phyloP scores from a whole-genome alignment of 2,113 vertebrate species.

The Notarius lentiginosus region DNA sequence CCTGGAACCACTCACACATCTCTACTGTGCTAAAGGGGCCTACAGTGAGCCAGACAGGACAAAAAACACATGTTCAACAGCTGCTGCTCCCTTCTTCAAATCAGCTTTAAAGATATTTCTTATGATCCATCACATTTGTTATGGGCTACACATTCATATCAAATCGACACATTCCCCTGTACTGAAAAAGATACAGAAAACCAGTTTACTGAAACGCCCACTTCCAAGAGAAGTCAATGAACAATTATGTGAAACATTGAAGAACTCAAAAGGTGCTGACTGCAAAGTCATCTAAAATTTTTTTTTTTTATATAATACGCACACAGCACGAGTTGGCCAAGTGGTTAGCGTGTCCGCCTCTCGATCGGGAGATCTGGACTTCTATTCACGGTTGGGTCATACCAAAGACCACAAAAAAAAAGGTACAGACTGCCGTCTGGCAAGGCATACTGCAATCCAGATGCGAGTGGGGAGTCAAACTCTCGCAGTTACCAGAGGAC shows the following conservation, averaged over 20 bases:
- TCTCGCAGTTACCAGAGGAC: too few species aligned
- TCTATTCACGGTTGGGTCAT: too few species aligned
- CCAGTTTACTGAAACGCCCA: neutral
- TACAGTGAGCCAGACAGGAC: slow-evolving; percentile 55
- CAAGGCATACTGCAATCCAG: too few species aligned
- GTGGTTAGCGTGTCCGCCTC: too few species aligned
- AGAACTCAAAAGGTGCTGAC: neutral
- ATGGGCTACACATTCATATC: neutral
- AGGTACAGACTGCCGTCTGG: too few species aligned
- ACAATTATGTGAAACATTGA: neutral
- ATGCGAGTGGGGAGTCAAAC: too few species aligned
- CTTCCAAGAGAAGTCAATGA: neutral
- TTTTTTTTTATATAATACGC: too few species aligned
- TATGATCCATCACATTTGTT: neutral
- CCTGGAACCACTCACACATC: slow-evolving; percentile 96
- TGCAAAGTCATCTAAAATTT: too few species aligned
- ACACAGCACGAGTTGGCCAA: too few species aligned
- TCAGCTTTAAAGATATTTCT: neutral
- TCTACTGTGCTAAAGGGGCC: slow-evolving; percentile 90
- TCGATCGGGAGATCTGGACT: too few species aligned
- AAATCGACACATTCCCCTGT: neutral
- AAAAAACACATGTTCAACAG: slow-evolving; percentile 37
- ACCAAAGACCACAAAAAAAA: too few species aligned
- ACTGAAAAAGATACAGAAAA: neutral
- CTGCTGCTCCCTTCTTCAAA: neutral